These are phyloP conservation scores for Temnothorax longispinosus DNA, from an alignment of 1,140 invertebrate species.

Conservation along the genomic window DNA sequence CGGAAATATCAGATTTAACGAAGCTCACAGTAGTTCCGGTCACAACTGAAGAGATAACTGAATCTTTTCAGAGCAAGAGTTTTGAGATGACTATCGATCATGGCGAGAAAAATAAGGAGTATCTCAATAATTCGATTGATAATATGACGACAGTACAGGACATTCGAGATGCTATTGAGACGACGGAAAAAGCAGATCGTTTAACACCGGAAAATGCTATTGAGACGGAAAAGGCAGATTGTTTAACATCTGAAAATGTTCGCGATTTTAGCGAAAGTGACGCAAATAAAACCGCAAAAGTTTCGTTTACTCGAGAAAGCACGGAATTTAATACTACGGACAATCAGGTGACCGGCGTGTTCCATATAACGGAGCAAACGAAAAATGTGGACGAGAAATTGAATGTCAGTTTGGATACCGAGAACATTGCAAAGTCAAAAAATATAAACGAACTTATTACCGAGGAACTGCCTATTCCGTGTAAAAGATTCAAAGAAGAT, in stretches of 20 bases:
- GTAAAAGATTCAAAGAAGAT: slow-evolving; percentile 59
- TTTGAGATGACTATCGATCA: not conserved
- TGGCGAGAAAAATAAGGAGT: slow-evolving; percentile 39
- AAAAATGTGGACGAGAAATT: slow-evolving; percentile 51
- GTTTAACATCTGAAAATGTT: not conserved
- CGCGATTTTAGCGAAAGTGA: not conserved
- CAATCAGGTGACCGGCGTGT: slow-evolving; percentile 20
- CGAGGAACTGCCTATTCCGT: slow-evolving; percentile 48
- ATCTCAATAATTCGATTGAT: slow-evolving; percentile 46
- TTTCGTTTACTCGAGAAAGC: not conserved
- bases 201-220: not conserved
- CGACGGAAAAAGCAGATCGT: not conserved
- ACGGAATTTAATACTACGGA: slow-evolving; percentile 26
- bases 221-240: slow-evolving; percentile 6
- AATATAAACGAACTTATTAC: slow-evolving; percentile 17
- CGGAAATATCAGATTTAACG: slow-evolving; percentile 3
- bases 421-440: slow-evolving; percentile 44
- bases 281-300: not conserved
- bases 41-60: not conserved
- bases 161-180: not conserved
- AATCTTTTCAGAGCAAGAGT: slow-evolving; percentile 13
- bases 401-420: slow-evolving; percentile 24
- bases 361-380: slow-evolving; percentile 28
- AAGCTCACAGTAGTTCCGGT: not conserved
- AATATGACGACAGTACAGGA: not conserved